These are phyloP conservation scores for Coturnix japonica DNA, from an alignment of 2,113 vertebrate species.

Conservation along the genomic window DNA sequence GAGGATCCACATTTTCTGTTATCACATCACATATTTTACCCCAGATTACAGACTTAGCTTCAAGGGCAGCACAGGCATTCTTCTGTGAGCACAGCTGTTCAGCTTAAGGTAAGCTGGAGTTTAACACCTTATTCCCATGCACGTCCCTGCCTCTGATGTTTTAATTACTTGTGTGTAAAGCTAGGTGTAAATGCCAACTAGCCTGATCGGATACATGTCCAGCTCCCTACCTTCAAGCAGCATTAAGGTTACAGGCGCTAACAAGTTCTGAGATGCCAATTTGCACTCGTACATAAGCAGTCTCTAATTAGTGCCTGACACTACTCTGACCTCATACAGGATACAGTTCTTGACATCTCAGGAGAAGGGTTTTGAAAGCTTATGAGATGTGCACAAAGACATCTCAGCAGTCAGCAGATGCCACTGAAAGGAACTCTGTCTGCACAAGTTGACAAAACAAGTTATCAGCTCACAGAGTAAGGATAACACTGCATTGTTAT, in stretches of 20 bases:
- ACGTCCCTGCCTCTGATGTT: rapidly evolving
- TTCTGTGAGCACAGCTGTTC: neutral
- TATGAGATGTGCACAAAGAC: neutral
- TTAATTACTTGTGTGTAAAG: neutral
- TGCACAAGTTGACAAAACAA: neutral
- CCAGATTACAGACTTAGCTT: neutral
- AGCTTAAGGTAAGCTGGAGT: neutral
- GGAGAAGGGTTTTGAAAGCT: neutral
- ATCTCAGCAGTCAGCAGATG: rapidly evolving
- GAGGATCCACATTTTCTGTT: neutral
- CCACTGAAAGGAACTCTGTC: neutral
- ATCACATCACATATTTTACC: neutral
- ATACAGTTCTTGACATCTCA: neutral
- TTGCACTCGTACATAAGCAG: neutral
- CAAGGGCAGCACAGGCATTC: neutral
- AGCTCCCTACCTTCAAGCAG: neutral
- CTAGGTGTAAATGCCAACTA: neutral
- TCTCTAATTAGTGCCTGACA: neutral
- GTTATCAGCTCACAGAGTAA: neutral
- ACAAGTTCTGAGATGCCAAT: neutral
- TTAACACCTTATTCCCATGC: neutral
- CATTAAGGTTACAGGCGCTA: neutral
- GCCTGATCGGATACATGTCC: neutral
- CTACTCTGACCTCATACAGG: neutral
- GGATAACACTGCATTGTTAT: neutral